phyloP scores from a whole-genome alignment of 2,888 invertebrate genomes.

The Andrena camellia region DNA sequence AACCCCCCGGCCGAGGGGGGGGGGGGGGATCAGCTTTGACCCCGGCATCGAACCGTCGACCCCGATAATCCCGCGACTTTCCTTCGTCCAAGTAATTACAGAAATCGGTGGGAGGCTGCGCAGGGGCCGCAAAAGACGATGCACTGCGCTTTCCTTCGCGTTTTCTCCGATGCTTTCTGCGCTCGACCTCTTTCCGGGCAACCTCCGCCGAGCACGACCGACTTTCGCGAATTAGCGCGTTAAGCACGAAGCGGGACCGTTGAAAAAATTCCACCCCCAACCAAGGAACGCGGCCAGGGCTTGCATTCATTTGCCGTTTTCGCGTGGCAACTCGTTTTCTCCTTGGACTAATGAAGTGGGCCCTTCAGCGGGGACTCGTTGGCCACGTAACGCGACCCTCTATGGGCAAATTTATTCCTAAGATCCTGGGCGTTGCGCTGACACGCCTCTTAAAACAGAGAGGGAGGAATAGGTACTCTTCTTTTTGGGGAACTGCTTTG shows the following conservation, averaged over 20 bases:
- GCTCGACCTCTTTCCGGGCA: constrained; percentile 38
- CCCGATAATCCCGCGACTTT: constrained; percentile 64
- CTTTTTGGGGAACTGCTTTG: too few species aligned
- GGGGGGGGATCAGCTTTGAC: constrained; percentile 47
- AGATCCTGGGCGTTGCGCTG: background rate
- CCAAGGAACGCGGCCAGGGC: background rate
- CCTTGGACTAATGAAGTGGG: constrained; percentile 42
- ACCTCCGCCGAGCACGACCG: constrained; percentile 23
- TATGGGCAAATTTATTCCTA: constrained; percentile 11
- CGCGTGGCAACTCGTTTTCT: background rate
- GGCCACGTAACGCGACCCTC: constrained; percentile 6
- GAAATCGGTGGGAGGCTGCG: constrained; percentile 6
- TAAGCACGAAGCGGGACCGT: constrained; percentile 37
- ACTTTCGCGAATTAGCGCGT: constrained; percentile 44
- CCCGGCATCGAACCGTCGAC: constrained; percentile 68
- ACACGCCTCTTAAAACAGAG: background rate
- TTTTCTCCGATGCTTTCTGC: constrained; percentile 33
- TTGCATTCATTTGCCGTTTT: constrained; percentile 29
- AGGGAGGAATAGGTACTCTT: background rate
- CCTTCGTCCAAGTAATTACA: constrained; percentile 29
- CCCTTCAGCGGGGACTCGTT: constrained; percentile 3
- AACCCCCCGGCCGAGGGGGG: constrained; percentile 1
- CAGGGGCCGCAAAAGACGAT: background rate
- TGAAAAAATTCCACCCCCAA: constrained; percentile 7
- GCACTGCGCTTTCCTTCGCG: constrained; percentile 17